Base-by-base conservation (phyloP, 2,888 invertebrate species). In the Pristionchus fissidentatus region DNA sequence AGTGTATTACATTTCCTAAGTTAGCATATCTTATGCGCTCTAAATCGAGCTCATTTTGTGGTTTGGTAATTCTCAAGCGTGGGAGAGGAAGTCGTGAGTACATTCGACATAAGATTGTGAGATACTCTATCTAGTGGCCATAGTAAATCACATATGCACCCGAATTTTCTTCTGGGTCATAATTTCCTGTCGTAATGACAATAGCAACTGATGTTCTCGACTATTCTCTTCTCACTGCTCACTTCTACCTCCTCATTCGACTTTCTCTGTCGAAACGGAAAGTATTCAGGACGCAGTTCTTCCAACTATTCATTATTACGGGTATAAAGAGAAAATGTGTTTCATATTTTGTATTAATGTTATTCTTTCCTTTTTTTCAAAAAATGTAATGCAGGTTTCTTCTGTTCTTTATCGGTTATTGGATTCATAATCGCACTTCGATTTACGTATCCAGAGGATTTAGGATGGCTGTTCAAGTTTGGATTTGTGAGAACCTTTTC, bases 401-500 rank as follows among this genome's bases (percentile, higher is more conserved):
- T 26, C 26, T 26, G 26, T 4, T n/a, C 13, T 41, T 26, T 70
- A 10, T 70, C 70, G 3, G 70, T 70, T 3, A 41, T 70, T 2
- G 70, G 70, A 5, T 70, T 70, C 41, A 41, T 70, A 3, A 70
- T 70, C n/a, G 70, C 70, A 10, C 41, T 41, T 41, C 41, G 41
- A 13, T 70, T 41, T 13, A 19, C 29, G 7, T 41, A 26, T 13
- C 22, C 70, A 1, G 41, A 13, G 19, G 70, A 70, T 1, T 41
- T 43, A 10, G 38, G 38, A 19, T 70, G 70, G 70, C n/a, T 38
- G 10, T 70, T 70, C 70, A 70, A 70, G 70, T 26, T 43, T 19
- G 70, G 70, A 26, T 70, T 43, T 43, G 70, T 70, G 26, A 22
- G 41, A 41, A 55, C 55, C n/a, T n/a, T n/a, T n/a, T n/a, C n/a